phyloP scores from a whole-genome alignment of 1,140 invertebrate genomes.

The Nebria ingens region DNA sequence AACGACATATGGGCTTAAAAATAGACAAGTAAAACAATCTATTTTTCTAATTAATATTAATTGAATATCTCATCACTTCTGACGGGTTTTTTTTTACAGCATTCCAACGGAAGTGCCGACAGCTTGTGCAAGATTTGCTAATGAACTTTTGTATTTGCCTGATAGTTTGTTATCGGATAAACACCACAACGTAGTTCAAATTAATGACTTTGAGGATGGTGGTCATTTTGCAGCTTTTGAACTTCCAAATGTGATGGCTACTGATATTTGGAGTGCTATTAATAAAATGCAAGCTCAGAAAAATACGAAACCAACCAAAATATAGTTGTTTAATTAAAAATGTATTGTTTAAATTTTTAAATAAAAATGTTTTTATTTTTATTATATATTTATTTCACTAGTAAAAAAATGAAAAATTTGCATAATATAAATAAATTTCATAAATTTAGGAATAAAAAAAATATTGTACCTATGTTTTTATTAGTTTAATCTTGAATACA shows the following conservation, averaged over 20 bases:
- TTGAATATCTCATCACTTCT: background rate
- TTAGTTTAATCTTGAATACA: no score
- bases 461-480: no score
- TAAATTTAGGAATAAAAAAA: no score
- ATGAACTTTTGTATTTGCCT: constrained; percentile 48
- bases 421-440: no score
- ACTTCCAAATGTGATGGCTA: constrained; percentile 55
- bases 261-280: constrained; percentile 39
- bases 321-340: no score
- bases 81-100: constrained; percentile 38
- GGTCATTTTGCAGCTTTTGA: constrained; percentile 84
- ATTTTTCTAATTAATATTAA: constrained; percentile 2
- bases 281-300: constrained; percentile 18
- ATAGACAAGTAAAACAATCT: constrained; percentile 43
- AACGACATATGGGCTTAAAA: constrained; percentile 29
- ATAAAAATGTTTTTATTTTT: background rate
- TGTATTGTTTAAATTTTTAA: background rate
- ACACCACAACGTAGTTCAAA: constrained; percentile 51
- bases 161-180: constrained; percentile 46
- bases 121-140: constrained; percentile 49
- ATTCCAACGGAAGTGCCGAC: constrained; percentile 48
- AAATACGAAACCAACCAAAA: background rate
- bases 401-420: background rate
- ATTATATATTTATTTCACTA: background rate
- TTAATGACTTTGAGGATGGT: constrained; percentile 48